Conservation (phyloP, 2,113 vertebrate genomes). For the Crotalus tigris region DNA sequence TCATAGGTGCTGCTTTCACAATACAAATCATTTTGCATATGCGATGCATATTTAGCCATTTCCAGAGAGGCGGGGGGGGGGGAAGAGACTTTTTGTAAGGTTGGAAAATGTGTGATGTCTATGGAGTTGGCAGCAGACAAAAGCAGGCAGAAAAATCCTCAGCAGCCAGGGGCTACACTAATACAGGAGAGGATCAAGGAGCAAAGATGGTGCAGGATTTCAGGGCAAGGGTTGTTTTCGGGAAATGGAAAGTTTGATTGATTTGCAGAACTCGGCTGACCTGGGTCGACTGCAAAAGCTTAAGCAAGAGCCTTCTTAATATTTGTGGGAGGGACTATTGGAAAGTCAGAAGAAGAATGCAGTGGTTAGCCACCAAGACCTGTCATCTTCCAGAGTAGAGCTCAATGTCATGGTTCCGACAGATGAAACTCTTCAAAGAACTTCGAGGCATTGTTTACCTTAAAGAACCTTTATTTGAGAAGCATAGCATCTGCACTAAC, state of each 20-base stretch:
- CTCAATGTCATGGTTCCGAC: neutral
- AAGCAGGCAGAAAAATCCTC: neutral
- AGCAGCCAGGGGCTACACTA: neutral
- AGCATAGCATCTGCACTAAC: no score
- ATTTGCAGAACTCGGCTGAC: neutral
- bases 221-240: neutral
- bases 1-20: neutral
- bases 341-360: neutral
- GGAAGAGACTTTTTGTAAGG: neutral
- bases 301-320: neutral
- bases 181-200: neutral
- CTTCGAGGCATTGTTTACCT: no score
- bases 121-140: neutral
- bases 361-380: neutral
- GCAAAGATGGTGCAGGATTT: neutral
- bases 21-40: neutral
- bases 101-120: neutral
- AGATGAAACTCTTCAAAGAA: no score
- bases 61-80: neutral
- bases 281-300: neutral
- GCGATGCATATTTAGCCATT: conserved; percentile 6
- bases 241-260: neutral
- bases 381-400: neutral
- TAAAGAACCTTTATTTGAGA: no score
- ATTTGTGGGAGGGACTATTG: neutral